Conservation (phyloP, 2,888 invertebrate genomes). For the Melipona beecheii region DNA sequence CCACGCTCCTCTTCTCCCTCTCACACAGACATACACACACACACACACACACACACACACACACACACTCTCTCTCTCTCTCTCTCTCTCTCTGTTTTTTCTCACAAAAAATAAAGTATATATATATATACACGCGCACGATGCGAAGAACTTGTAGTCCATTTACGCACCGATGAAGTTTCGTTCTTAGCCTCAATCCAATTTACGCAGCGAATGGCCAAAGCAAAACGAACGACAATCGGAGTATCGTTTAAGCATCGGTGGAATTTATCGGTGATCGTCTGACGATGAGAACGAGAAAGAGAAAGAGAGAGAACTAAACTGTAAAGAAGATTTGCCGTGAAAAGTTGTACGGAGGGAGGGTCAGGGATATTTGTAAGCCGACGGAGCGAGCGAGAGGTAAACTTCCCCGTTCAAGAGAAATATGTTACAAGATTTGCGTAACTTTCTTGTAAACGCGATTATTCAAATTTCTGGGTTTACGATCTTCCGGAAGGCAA, state of each 20-base stretch:
- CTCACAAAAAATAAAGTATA: constrained; percentile 33
- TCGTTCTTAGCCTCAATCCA: constrained; percentile 63
- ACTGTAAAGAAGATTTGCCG: not conserved
- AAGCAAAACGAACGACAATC: not conserved
- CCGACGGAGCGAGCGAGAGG: not conserved
- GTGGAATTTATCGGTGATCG: not conserved
- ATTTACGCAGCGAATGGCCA: constrained; percentile 58
- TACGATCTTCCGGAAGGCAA: constrained; percentile 9
- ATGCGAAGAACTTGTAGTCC: constrained; percentile 33
- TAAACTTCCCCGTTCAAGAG: not conserved
- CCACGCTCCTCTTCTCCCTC: constrained; percentile 21
- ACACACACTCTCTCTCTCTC: not conserved
- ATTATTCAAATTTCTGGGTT: constrained; percentile 17
- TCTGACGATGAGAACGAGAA: no score
- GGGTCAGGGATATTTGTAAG: not conserved
- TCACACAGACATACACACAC: constrained; percentile 23
- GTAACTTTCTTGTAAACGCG: constrained; percentile 9
- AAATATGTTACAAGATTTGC: constrained; percentile 5
- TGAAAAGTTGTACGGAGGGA: not conserved
- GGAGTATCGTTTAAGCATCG: not conserved
- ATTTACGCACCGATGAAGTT: constrained; percentile 59
- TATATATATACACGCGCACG: not conserved
- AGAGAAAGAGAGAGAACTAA: not conserved
- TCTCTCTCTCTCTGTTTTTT: not conserved
- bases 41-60: no score